Percentiles rank a stretch among this genome's conserved stretches.
These are phyloP conservation scores for Urocitellus parryii DNA, from an alignment of 2,113 vertebrate genomes.

Conservation along the genomic window DNA sequence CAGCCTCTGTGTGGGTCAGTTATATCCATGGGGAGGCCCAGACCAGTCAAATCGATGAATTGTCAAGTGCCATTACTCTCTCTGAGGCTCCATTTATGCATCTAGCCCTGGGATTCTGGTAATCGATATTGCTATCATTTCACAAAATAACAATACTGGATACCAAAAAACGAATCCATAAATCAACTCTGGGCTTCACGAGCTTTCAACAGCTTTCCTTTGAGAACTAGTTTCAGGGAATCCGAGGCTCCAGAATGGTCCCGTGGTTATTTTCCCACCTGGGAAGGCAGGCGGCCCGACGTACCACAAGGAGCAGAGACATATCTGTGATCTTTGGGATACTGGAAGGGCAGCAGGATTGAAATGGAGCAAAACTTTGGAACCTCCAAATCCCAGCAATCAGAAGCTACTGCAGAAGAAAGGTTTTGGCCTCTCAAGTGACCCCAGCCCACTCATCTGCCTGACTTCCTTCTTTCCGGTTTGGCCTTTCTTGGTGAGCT, in stretches of 20 bases:
- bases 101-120: constrained; percentile 87
- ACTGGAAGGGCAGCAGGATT: not conserved
- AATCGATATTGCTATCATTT: constrained; percentile 94
- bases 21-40: constrained; percentile 82
- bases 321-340: no score
- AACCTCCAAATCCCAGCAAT: not conserved
- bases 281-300: not conserved
- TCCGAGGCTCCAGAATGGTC: not conserved
- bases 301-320: accelerated
- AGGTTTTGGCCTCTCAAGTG: not conserved
- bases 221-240: constrained; percentile 48
- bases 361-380: not conserved
- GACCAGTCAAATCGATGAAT: constrained; percentile 84
- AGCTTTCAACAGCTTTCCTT: constrained; percentile 71
- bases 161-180: constrained; percentile 89
- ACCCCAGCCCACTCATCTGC: not conserved
- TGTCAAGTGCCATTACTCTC: constrained; percentile 83
- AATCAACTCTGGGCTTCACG: constrained; percentile 84
- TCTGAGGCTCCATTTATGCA: constrained; percentile 82
- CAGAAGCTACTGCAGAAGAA: not conserved
- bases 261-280: not conserved
- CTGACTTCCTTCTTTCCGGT: accelerated
- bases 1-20: constrained; percentile 64
- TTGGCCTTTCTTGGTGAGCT: accelerated
- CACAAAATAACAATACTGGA: constrained; percentile 90